Evolutionary conservation across 2,888 invertebrate species (phyloP), one percentile per base, ranked within the genome.

Genomic region (Strigamia crassipes): DNA sequence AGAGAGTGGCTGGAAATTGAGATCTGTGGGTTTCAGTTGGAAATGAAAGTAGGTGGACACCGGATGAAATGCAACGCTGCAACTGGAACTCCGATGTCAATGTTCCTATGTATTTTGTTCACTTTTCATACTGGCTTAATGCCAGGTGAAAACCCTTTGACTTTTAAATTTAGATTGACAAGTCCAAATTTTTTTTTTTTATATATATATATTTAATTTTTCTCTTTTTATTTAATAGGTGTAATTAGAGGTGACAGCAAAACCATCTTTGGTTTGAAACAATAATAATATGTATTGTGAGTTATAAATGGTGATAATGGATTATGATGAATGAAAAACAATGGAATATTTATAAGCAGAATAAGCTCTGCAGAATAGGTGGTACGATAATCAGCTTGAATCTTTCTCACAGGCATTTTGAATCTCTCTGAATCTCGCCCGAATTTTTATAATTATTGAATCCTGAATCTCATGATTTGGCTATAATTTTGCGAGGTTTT

Each of bases 101-200:
- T 73, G 73, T 73, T 73, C 73, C 18, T 61, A 13, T 73, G 13
- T 10, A 73, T 31, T 73, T 73, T 73, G 13, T 73, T 73, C 31
- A 15, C 12, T 73, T 73, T 73, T 73, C 23, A 73, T 27, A 73
- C 73, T 73, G 73, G 73, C 73, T 73, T 13, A 5, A 73, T 73
- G 73, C 73, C 73, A 73, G 73, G 73, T 73, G 73, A 31, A 73
- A 73, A 73, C 73, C 73, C 73, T 73, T 73, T 73, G 31, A 73
- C 23, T 31, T 73, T 27, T 73, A 73, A 27, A 73, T 73, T 73
- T 73, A 73, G 73, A 31, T 31, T 73, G 73, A 31, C 73, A 73
- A 73, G 31, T 15, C 23, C 8, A 38, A 73, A 31, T 27, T 23
- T 66, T 73, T 23, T 27, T 27, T 31, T 31, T 73, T 73, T 73